These are phyloP conservation scores for Ptilonorhynchus violaceus DNA, from an alignment of 2,113 vertebrate species.

Conservation along the genomic window DNA sequence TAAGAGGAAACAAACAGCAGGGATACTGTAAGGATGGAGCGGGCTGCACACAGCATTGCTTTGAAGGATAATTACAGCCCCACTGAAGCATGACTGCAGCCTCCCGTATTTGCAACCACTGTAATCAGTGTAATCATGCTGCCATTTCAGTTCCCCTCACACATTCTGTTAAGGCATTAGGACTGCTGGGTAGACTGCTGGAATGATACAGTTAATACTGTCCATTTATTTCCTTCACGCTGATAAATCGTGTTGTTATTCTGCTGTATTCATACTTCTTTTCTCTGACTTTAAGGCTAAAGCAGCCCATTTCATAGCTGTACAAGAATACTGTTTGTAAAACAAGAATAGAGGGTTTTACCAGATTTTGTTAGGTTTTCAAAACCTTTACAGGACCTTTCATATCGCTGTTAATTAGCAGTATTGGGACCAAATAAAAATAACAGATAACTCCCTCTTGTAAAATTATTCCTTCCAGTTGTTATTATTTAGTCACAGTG, in stretches of 20 bases:
- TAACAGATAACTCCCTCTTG: not conserved
- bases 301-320: not conserved
- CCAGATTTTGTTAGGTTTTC: not conserved
- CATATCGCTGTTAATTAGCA: constrained; percentile 45
- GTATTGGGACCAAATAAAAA: constrained; percentile 25
- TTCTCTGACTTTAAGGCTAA: not conserved
- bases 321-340: not conserved
- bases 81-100: constrained; percentile 67
- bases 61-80: constrained; percentile 65
- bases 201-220: constrained; percentile 60
- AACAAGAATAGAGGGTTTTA: not conserved
- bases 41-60: constrained; percentile 16
- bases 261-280: not conserved
- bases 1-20: constrained; percentile 54
- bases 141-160: constrained; percentile 62
- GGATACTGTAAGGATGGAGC: not conserved
- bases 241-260: constrained; percentile 43
- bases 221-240: constrained; percentile 51
- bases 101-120: constrained; percentile 49
- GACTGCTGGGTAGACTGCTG: constrained; percentile 36
- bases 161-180: constrained; percentile 40
- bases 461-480: not conserved
- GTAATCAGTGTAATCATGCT: constrained; percentile 71
- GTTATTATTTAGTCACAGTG: not conserved
- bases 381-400: constrained; percentile 3